Base-by-base conservation (phyloP, 2,888 invertebrate genomes). In the Ophion ellenae region DNA sequence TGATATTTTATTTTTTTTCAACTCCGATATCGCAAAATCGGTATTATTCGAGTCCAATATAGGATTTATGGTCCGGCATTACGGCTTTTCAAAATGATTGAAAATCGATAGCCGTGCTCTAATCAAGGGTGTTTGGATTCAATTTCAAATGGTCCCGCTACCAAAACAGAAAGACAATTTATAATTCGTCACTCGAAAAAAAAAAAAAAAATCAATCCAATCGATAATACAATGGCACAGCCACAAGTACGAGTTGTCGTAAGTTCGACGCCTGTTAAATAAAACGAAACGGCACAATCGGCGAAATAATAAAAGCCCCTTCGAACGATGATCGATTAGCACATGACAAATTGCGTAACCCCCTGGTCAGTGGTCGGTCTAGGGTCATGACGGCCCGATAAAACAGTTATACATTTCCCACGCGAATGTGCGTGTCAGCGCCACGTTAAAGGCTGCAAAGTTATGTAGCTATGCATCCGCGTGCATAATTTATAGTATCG, bases 331-430 rank as follows among this genome's bases (percentile, higher is more conserved):
- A 83, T 79, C 66, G 83, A 84, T 86, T 64, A 70, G 86, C 28
- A 59, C 67, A 78, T 28, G 67, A 86, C 81, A 84, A 86, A 86
- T 86, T 83, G 81, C 75, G 64, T 66, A 70, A 79, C 40, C 57
- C 61, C 63, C 28, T 47, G 81, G 81, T 84, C 78, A 70, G 75
- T 17, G 47, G 24, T 75, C 61, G 63, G 61, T 86, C 75, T 28
- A 45, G 86, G 83, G 80, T 83, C 86, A 70, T 67, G 83, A 81
- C 66, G 80, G 57, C 66, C 66, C 70, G 81, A 81, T 83, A 70
- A 81, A 86, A 81, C 78, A 86, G 71, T 84, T 81, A 83, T 81
- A 59, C 70, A 67, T 64, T 70, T 40, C 75, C 47, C 78, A 63
- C 75, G 81, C 74, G 66, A 53, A 57, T 40, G 59, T 67, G 10